phyloP scores from a whole-genome alignment of 2,888 invertebrate species.

The Eupithecia dodoneata region DNA sequence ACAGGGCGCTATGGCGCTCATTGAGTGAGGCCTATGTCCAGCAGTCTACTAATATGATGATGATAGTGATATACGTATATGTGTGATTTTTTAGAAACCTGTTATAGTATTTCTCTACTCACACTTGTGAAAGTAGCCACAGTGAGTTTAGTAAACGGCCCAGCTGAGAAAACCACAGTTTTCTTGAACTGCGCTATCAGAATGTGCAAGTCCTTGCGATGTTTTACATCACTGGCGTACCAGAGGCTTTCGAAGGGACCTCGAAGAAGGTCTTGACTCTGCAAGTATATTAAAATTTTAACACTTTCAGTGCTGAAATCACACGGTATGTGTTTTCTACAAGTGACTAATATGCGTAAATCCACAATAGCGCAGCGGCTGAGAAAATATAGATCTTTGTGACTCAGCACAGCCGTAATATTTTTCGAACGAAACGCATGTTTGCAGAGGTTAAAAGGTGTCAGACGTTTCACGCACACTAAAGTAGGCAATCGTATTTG shows the following conservation, averaged over 20 bases:
- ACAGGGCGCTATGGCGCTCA: too few relatives aligned
- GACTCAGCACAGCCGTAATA: too few relatives aligned
- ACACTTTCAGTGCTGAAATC: too few relatives aligned
- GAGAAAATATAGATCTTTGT: too few relatives aligned
- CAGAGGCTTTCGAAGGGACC: conserved; percentile 72
- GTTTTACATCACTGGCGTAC: conserved; percentile 52
- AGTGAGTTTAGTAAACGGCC: conserved; percentile 67
- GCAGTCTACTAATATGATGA: too few relatives aligned
- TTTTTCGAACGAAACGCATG: too few relatives aligned
- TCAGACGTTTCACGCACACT: not conserved
- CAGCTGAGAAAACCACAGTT: conserved; percentile 66
- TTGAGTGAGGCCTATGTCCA: too few relatives aligned
- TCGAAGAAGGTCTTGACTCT: conserved; percentile 61
- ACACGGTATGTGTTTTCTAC: too few relatives aligned
- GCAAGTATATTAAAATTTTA: conserved; percentile 30
- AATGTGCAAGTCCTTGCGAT: conserved; percentile 58
- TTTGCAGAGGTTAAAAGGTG: not conserved
- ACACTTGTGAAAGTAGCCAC: conserved; percentile 70
- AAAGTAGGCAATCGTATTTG: not conserved
- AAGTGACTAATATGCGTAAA: too few relatives aligned
- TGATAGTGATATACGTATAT: too few relatives aligned
- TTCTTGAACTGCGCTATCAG: conserved; percentile 60
- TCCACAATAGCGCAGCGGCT: too few relatives aligned
- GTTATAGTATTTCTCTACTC: conserved; percentile 42
- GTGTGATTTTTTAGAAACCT: not conserved